These are phyloP conservation scores for Agrilus mali DNA, from an alignment of 2,888 invertebrate genomes.

Conservation along the genomic window DNA sequence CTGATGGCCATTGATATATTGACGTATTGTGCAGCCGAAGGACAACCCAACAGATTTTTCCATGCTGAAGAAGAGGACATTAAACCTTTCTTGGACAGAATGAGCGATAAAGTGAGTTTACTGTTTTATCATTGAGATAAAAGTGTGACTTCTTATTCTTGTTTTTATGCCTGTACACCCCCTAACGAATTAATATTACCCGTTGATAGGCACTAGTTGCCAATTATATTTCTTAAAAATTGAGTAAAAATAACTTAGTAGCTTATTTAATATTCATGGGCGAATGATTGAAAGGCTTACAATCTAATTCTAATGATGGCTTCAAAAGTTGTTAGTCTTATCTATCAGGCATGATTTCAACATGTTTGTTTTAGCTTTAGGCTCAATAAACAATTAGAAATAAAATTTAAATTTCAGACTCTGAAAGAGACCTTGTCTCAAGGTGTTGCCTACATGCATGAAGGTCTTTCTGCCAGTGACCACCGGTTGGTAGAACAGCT, in stretches of 20 bases:
- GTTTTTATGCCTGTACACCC: neutral
- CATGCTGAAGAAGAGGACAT: conserved; percentile 79
- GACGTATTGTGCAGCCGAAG: conserved; percentile 86
- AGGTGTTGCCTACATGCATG: conserved; percentile 96
- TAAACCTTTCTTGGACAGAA: conserved; percentile 74
- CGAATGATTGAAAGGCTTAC: no score
- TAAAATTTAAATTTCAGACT: conserved; percentile 41
- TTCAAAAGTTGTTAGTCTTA: no score
- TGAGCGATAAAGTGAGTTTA: conserved; percentile 64
- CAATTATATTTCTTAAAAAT: no score
- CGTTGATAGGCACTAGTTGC: neutral
- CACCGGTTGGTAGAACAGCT: conserved; percentile 85
- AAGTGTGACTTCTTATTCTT: neutral
- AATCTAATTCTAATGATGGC: no score
- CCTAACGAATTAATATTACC: neutral
- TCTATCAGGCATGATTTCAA: neutral
- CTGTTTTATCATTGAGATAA: neutral
- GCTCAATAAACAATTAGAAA: conserved; percentile 1
- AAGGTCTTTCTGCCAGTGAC: conserved; percentile 78
- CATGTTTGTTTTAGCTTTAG: neutral
- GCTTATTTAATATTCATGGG: no score
- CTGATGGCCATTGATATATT: conserved; percentile 93
- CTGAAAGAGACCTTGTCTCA: conserved; percentile 84
- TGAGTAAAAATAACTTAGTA: no score
- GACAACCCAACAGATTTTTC: conserved; percentile 76